Evolutionary conservation across 2,113 vertebrate genomes (phyloP), one percentile per base, ranked within the genome.

Genomic region (Pterocles gutturalis): DNA sequence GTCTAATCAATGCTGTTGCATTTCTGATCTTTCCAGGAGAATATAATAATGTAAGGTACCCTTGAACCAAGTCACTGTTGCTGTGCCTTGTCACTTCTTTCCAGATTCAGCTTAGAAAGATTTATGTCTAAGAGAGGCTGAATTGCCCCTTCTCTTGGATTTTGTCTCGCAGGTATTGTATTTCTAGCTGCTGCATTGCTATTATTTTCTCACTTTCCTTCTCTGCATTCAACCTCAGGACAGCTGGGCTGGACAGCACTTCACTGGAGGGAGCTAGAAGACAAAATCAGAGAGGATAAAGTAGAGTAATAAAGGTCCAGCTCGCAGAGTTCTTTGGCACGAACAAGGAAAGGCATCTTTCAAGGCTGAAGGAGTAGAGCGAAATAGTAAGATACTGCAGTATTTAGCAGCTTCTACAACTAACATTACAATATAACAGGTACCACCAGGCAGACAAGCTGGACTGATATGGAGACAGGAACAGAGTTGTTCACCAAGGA

Each of bases 111-210:
- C 4, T 90, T 93, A 36, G 97, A 98, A 90, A 97, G 94, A 92
- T 69, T 98, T 95, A 69, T 69, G 9, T 70, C 88, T 7, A 82
- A 75, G 2, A 96, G 21, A 33, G 97, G 51, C 17, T 97, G 96
- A 65, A 97, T 60, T 96, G 93, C 15, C 82, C 91, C n/a, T 97
- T 98, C 34, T 97, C 90, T 34, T 97, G 97, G 66, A 98, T 97
- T 91, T 98, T 95, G n/a, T 98, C 97, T 89, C 95, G 90, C 38
- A 99, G 98, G 24, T 96, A 95, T 16, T 98, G 98, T 89, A 99
- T 99, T 97, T 99, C 98, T 22, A 97, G 71, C 58, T 96, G 97
- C 46, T 99, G 99, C 96, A 98, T 98, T 95, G 98, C 98, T 60
- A 99, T 98, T 66, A 99, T 99, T 75, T 98, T 97, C 88, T 97